Percentiles rank a stretch among this genome's conserved stretches.
phyloP scores from a whole-genome alignment of 35 echinoderm and acorn worm species.

The Holothuria glaberrima region DNA sequence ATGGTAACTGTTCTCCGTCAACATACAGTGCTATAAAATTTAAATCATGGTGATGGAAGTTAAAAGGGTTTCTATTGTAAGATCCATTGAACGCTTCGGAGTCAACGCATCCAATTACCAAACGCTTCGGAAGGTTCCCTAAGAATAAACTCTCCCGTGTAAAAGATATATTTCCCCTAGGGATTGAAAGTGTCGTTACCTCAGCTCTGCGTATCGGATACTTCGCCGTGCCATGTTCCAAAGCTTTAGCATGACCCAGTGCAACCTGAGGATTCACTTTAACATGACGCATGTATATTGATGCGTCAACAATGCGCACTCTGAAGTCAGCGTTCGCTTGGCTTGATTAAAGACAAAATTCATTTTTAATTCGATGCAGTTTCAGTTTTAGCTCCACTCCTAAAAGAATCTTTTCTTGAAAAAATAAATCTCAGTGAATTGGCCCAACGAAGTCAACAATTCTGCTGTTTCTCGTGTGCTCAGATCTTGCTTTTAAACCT shows the following conservation, averaged over 20 bases:
- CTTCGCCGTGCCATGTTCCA: constrained; percentile 54
- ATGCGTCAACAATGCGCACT: background rate
- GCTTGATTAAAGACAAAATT: constrained; percentile 19
- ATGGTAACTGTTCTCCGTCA: too few relatives aligned
- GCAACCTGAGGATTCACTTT: constrained; percentile 19
- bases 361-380: constrained; percentile 23
- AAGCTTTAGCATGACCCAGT: constrained; percentile 52
- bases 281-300: constrained; percentile 7
- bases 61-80: too few relatives aligned
- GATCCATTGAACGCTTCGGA: too few relatives aligned
- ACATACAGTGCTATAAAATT: too few relatives aligned
- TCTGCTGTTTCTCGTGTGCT: background rate
- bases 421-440: constrained; percentile 27
- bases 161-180: background rate
- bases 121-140: background rate
- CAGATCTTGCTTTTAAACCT: background rate
- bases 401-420: constrained; percentile 46
- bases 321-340: background rate
- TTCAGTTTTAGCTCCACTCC: constrained; percentile 39
- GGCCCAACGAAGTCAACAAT: constrained; percentile 24
- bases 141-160: background rate
- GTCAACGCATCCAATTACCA: too few relatives aligned
- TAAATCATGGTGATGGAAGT: too few relatives aligned
- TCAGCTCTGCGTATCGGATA: constrained; percentile 20
- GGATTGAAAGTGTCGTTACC: constrained; percentile 9